phyloP scores from a whole-genome alignment of 1,140 invertebrate species.

The Drosophila azteca region DNA sequence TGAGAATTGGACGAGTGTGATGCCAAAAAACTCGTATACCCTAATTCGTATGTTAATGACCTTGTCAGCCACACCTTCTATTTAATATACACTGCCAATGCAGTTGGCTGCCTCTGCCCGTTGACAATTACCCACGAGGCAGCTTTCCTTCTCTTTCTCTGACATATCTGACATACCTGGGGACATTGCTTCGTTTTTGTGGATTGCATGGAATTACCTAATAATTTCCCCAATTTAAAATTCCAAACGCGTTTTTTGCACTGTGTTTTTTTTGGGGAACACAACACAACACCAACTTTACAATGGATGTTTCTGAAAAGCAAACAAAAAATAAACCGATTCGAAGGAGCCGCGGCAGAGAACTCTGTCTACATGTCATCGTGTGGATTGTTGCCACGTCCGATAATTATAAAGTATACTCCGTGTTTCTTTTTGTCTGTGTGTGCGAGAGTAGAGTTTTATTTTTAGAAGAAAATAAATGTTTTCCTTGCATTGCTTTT shows the following conservation, averaged over 20 bases:
- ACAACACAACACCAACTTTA: conserved; percentile 3
- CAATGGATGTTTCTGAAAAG: conserved; percentile 29
- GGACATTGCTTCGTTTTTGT: no score
- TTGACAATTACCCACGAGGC: conserved; percentile 29
- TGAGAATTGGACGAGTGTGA: neutral
- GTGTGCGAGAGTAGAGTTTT: conserved; percentile 28
- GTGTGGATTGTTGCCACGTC: conserved; percentile 37
- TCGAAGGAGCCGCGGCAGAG: neutral
- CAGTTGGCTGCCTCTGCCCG: conserved; percentile 42
- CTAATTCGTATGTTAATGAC: no score
- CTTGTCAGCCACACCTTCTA: no score
- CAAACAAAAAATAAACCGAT: conserved; percentile 5
- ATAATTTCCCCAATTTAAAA: conserved; percentile 77
- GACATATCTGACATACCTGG: conserved; percentile 39
- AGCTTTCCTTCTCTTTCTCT: conserved; percentile 18
- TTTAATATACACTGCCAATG: neutral
- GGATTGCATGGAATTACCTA: conserved; percentile 57
- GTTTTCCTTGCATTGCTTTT: conserved; percentile 65
- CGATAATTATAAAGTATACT: conserved; percentile 61
- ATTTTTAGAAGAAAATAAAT: conserved; percentile 54
- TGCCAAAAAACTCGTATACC: no score
- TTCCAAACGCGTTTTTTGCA: conserved; percentile 78
- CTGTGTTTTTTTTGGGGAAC: conserved; percentile 25
- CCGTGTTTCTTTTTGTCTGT: conserved; percentile 2
- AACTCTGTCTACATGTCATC: conserved; percentile 32